A percentile compares a stretch with the other conserved stretches of the same genome.
phyloP scores from a whole-genome alignment of 1,140 invertebrate genomes.

The Linepithema humile region DNA sequence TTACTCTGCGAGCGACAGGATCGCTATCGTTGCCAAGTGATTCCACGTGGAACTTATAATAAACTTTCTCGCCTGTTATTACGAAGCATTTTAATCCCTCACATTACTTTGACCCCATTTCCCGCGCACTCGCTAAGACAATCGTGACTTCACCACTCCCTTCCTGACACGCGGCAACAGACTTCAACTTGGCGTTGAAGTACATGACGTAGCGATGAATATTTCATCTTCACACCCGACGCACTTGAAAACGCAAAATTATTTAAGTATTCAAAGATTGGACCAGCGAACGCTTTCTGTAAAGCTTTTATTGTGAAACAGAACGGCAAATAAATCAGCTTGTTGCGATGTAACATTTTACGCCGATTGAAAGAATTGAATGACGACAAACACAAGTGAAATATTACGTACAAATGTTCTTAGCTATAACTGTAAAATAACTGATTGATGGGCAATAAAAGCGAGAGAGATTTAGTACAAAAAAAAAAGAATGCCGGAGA shows the following conservation, averaged over 20 bases:
- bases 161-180: slow-evolving; percentile 37
- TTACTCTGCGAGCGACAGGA: slow-evolving; percentile 12
- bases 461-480: neutral
- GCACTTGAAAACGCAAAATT: slow-evolving; percentile 46
- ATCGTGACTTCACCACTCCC: slow-evolving; percentile 65
- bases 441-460: slow-evolving; percentile 5
- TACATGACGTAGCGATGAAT: slow-evolving; percentile 55
- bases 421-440: neutral
- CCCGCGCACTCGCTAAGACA: slow-evolving; percentile 58
- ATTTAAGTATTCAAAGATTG: slow-evolving; percentile 45
- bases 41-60: slow-evolving; percentile 49
- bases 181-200: slow-evolving; percentile 29
- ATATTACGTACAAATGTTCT: slow-evolving; percentile 12
- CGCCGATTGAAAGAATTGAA: slow-evolving; percentile 29
- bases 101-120: slow-evolving; percentile 68
- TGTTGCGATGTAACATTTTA: slow-evolving; percentile 15
- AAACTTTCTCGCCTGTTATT: slow-evolving; percentile 47
- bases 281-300: slow-evolving; percentile 19
- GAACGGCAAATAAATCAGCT: slow-evolving; percentile 36
- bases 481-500: neutral
- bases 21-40: slow-evolving; percentile 51
- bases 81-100: slow-evolving; percentile 60
- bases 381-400: slow-evolving; percentile 30
- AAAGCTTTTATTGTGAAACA: neutral
- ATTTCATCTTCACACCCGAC: slow-evolving; percentile 63